A percentile compares a stretch with the other conserved stretches of the same genome.
Conservation (phyloP, 2,113 vertebrate species). For the Caranx ignobilis region DNA sequence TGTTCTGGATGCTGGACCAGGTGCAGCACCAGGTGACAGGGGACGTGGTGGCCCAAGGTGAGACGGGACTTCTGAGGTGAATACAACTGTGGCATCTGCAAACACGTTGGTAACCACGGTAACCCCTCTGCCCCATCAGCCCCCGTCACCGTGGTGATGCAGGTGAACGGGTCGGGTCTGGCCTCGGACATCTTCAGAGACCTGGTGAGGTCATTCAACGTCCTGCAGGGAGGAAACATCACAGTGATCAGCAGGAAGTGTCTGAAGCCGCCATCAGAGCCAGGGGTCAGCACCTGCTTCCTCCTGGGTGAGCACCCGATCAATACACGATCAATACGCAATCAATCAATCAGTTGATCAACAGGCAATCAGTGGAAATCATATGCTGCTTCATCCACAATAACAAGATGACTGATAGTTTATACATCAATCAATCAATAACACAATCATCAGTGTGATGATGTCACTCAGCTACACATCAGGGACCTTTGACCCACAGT, state of each 20-base stretch:
- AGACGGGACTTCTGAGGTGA: slow-evolving; percentile 1
- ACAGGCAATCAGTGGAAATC: no score
- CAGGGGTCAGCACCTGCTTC: slow-evolving; percentile 70
- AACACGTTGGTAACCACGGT: neutral
- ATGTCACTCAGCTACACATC: no score
- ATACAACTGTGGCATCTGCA: neutral
- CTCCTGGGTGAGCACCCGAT: slow-evolving; percentile 43
- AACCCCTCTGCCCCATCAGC: slow-evolving; percentile 73
- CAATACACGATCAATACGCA: no score
- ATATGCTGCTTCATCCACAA: no score
- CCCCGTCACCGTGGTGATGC: slow-evolving; percentile 77
- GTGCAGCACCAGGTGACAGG: slow-evolving; percentile 84
- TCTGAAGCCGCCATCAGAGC: slow-evolving; percentile 81
- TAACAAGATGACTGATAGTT: no score
- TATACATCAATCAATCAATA: no score
- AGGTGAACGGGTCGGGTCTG: slow-evolving; percentile 86
- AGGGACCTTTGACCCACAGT: no score
- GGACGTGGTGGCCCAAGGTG: slow-evolving; percentile 86
- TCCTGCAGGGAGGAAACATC: slow-evolving; percentile 88
- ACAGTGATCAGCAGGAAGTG: slow-evolving; percentile 88
- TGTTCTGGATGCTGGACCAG: slow-evolving; percentile 93
- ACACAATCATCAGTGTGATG: no score
- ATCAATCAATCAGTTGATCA: no score
- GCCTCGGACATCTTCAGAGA: slow-evolving; percentile 88
- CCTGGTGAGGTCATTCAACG: slow-evolving; percentile 85